Evolutionary conservation across 1,140 invertebrate species (phyloP).

Genomic region (Sitodiplosis mosellana): DNA sequence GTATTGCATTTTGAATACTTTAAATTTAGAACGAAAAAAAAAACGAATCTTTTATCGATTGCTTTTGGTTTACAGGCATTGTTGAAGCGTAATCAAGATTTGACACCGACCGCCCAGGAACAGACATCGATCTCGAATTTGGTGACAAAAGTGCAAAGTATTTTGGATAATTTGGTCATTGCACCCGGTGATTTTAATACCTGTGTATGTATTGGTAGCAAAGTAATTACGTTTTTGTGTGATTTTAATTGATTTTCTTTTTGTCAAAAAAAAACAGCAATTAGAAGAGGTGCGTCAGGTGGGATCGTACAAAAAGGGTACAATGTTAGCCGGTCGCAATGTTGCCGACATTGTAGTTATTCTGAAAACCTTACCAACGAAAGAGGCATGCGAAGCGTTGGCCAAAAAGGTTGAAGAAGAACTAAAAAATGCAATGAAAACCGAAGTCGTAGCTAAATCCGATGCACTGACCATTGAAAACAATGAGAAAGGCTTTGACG

Average conservation of each 20-base stretch:
- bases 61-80: constrained; percentile 40
- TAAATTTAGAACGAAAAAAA: constrained; percentile 2
- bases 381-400: constrained; percentile 81
- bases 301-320: constrained; percentile 95
- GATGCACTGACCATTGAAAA: constrained; percentile 40
- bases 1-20: constrained; percentile 4
- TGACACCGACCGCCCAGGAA: constrained; percentile 75
- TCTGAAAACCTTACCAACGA: constrained; percentile 92
- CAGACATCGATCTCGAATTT: constrained; percentile 80
- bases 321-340: constrained; percentile 88
- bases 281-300: constrained; percentile 90
- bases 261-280: constrained; percentile 41
- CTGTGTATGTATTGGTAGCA: constrained; percentile 68
- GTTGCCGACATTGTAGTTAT: constrained; percentile 95
- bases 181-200: constrained; percentile 86
- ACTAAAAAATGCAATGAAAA: constrained; percentile 46
- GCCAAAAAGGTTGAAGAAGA: constrained; percentile 78
- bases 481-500: constrained; percentile 67
- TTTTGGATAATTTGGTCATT: constrained; percentile 83
- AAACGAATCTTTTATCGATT: background rate
- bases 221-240: no score
- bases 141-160: constrained; percentile 81
- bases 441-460: constrained; percentile 35
- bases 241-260: background rate
- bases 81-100: constrained; percentile 74